phyloP scores from a whole-genome alignment of 1,140 invertebrate genomes.

The Lineus longissimus region DNA sequence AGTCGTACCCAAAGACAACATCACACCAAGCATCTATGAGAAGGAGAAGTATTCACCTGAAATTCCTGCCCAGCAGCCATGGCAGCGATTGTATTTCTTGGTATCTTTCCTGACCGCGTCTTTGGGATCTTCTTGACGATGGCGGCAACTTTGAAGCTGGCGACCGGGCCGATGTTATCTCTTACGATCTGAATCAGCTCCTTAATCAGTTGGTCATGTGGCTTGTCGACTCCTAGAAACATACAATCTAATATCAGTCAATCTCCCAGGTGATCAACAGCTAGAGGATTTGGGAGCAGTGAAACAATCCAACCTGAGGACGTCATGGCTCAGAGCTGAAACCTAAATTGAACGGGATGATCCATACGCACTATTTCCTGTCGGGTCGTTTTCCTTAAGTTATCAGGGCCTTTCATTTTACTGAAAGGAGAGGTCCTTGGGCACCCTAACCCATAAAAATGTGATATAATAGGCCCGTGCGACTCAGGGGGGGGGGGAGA shows the following conservation, averaged over 20 bases:
- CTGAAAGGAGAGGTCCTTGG: too few relatives aligned
- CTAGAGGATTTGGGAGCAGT: background rate
- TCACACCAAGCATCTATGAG: background rate
- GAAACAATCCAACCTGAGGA: background rate
- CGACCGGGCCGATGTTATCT: conserved; percentile 81
- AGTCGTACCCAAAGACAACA: background rate
- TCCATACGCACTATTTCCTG: too few relatives aligned
- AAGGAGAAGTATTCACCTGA: conserved; percentile 58
- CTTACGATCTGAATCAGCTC: conserved; percentile 61
- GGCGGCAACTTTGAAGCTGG: conserved; percentile 73
- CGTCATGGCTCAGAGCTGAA: background rate
- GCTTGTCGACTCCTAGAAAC: conserved; percentile 24
- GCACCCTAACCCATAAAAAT: too few relatives aligned
- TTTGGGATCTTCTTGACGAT: conserved; percentile 75
- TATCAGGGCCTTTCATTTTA: too few relatives aligned
- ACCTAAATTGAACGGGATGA: too few relatives aligned
- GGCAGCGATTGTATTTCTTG: conserved; percentile 79
- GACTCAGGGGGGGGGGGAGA: too few relatives aligned
- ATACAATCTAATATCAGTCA: background rate
- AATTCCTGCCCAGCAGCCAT: conserved; percentile 74
- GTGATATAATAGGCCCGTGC: too few relatives aligned
- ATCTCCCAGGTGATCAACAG: background rate
- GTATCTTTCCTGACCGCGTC: conserved; percentile 74
- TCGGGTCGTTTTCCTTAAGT: too few relatives aligned
- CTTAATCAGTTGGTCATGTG: conserved; percentile 42